These are phyloP conservation scores for Triplophysa dalaica DNA, from an alignment of 2,113 vertebrate species.

Conservation along the genomic window DNA sequence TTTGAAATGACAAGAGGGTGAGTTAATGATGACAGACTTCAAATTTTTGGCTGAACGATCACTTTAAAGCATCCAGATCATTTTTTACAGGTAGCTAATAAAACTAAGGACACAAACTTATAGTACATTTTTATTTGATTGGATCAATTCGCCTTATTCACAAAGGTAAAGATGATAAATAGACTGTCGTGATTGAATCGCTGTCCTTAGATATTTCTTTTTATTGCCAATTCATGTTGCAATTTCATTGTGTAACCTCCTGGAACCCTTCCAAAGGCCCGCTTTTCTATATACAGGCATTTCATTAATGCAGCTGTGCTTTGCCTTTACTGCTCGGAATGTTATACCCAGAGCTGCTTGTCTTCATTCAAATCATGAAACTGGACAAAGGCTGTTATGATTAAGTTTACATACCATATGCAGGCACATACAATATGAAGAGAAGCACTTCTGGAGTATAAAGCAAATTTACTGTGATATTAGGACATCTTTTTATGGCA, in stretches of 20 bases:
- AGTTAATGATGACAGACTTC: too few species aligned
- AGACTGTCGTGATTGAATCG: slow-evolving; percentile 19
- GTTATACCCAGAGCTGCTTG: background rate
- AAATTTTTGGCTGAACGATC: too few species aligned
- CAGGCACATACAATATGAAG: background rate
- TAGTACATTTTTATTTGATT: background rate
- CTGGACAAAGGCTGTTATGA: background rate
- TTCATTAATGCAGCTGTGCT: slow-evolving; percentile 5
- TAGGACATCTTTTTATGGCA: slow-evolving; percentile 43
- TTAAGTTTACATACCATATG: background rate
- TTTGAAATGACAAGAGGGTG: too few species aligned
- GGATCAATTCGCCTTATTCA: background rate
- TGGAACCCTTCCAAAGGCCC: background rate
- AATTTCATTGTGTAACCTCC: background rate
- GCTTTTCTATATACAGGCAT: slow-evolving; percentile 7
- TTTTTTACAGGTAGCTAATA: background rate
- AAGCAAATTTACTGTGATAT: slow-evolving; percentile 56
- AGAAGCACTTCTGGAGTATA: slow-evolving; percentile 36
- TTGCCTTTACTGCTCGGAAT: background rate
- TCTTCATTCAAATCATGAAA: background rate
- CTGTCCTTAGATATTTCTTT: slow-evolving; percentile 17
- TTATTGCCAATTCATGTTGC: background rate
- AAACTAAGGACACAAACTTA: background rate
- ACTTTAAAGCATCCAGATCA: background rate
- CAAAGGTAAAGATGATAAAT: background rate